phyloP scores from a whole-genome alignment of 2,113 vertebrate species.

The Chiloscyllium plagiosum region DNA sequence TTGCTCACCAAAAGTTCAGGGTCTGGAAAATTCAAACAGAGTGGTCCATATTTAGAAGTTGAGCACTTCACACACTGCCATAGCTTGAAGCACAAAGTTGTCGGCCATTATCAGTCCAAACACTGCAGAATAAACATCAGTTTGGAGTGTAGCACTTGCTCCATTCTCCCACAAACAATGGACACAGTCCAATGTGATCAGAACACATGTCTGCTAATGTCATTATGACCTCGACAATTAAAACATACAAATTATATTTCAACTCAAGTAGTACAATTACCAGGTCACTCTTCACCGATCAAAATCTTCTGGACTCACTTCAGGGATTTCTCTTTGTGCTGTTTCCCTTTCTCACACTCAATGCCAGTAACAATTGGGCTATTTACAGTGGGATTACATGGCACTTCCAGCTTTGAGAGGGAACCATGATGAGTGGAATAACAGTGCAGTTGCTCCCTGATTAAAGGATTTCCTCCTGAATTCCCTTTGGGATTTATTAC shows the following conservation, averaged over 20 bases:
- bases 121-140: not conserved
- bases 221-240: not conserved
- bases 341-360: not conserved
- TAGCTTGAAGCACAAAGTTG: not conserved
- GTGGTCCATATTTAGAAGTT: no score
- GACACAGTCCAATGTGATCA: not conserved
- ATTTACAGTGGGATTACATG: not conserved
- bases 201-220: not conserved
- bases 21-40: no score
- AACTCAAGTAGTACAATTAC: not conserved
- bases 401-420: not conserved
- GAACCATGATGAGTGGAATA: not conserved
- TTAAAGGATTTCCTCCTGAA: not conserved
- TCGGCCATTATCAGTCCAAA: not conserved
- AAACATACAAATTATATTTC: not conserved
- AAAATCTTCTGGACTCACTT: not conserved
- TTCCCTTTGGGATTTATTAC: not conserved
- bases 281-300: not conserved
- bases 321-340: not conserved
- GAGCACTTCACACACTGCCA: not conserved
- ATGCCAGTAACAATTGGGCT: not conserved
- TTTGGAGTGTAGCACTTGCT: not conserved
- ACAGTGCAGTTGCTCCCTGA: not conserved
- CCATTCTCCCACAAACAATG: not conserved
- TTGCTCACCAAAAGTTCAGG: not conserved